A percentile compares a stretch with the other conserved stretches of the same genome.
phyloP scores from a whole-genome alignment of 2,888 invertebrate species.

The Heterodera filipjevi region DNA sequence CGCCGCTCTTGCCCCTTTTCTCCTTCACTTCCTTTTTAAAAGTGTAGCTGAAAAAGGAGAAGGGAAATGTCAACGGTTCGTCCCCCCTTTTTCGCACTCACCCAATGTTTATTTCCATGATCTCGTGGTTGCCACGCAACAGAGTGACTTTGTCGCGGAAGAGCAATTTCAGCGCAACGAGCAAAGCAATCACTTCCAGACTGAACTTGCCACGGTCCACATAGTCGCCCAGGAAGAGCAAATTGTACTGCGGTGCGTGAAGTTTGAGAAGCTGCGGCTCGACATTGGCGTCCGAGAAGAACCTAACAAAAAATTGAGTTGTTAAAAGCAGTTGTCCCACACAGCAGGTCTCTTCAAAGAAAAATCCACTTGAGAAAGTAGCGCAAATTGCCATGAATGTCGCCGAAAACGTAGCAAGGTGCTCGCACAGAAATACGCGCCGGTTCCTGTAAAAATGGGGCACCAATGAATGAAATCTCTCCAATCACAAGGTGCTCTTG shows the following conservation, averaged over 20 bases:
- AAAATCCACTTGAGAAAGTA: not conserved
- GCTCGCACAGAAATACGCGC: not conserved
- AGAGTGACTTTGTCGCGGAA: conserved; percentile 25
- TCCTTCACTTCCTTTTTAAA: conserved; percentile 7
- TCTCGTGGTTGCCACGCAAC: conserved; percentile 30
- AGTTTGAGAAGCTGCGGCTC: not conserved
- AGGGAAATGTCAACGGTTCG: not conserved
- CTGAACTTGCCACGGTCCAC: conserved; percentile 24
- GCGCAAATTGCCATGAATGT: not conserved
- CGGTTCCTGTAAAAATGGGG: not conserved
- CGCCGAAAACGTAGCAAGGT: not conserved
- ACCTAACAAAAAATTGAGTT: not conserved
- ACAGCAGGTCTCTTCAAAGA: too few relatives aligned
- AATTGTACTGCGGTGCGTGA: not conserved
- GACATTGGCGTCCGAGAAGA: not conserved
- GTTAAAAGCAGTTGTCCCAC: not conserved
- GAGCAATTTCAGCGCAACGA: conserved; percentile 17
- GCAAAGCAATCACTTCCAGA: conserved; percentile 26
- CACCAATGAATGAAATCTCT: too few relatives aligned
- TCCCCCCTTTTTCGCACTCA: not conserved
- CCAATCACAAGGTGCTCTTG: not conserved
- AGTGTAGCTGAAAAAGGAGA: conserved; percentile 6
- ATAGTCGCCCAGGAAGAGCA: conserved; percentile 28
- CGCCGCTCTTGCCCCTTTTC: conserved; percentile 4
- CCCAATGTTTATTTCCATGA: conserved; percentile 11